Percentiles rank a stretch among this genome's conserved stretches.
Evolutionary conservation across 2,113 vertebrate species (phyloP).

Genomic region (Paradoxurus hermaphroditus): DNA sequence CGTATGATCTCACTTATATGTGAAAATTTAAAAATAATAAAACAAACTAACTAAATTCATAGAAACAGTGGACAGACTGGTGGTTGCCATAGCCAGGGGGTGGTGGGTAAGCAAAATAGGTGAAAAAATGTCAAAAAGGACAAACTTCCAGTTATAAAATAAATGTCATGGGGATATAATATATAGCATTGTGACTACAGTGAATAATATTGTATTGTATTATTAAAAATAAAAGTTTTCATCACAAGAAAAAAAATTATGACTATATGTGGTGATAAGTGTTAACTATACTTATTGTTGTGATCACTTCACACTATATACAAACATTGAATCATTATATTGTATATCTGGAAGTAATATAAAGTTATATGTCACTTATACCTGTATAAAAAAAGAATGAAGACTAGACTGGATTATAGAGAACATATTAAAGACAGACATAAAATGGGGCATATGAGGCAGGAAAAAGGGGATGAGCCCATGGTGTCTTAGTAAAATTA

Average conservation of each 20-base stretch:
- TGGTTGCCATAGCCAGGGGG: neutral
- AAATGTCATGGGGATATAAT: neutral
- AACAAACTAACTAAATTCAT: neutral
- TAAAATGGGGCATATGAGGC: neutral
- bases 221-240: neutral
- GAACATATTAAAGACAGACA: accelerated
- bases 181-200: neutral
- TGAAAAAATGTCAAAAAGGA: neutral
- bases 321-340: neutral
- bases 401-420: neutral
- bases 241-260: neutral
- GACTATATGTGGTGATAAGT: neutral
- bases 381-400: neutral
- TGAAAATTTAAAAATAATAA: neutral
- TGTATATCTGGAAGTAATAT: neutral
- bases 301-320: neutral
- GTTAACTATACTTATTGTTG: neutral
- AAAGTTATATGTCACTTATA: neutral
- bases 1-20: neutral
- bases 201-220: neutral
- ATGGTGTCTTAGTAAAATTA: neutral
- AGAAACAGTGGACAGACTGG: neutral
- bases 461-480: neutral
- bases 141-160: neutral
- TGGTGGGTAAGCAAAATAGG: neutral